phyloP scores from a whole-genome alignment of 2,888 invertebrate genomes.

The Nemurella pictetii region DNA sequence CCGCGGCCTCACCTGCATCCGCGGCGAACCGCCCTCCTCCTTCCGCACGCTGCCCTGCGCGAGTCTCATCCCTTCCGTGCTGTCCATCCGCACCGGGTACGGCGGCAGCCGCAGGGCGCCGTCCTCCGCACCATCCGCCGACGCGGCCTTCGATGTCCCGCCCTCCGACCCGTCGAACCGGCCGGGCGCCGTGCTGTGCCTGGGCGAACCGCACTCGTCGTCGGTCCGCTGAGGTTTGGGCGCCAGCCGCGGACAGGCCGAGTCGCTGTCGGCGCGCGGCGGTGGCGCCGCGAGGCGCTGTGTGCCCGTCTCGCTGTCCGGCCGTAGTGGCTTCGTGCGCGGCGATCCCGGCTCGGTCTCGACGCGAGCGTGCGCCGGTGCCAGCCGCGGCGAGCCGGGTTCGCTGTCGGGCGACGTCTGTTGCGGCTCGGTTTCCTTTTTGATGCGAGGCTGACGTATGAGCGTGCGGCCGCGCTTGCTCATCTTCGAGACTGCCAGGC shows the following conservation, averaged over 20 bases:
- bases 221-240: not conserved
- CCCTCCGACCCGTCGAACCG: not conserved
- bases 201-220: not conserved
- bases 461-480: slow-evolving; percentile 64
- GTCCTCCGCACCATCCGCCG: not conserved
- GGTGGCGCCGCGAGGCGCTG: not conserved
- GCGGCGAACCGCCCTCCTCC: not conserved
- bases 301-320: not conserved
- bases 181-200: slow-evolving; percentile 45
- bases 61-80: not conserved
- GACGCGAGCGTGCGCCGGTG: slow-evolving; percentile 43
- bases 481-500: slow-evolving; percentile 30
- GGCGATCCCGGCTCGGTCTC: slow-evolving; percentile 8
- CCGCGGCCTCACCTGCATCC: not conserved
- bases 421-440: slow-evolving; percentile 62
- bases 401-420: slow-evolving; percentile 53
- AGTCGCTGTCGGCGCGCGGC: not conserved
- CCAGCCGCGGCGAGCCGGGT: slow-evolving; percentile 49
- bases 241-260: not conserved
- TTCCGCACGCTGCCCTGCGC: not conserved
- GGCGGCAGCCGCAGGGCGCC: not conserved
- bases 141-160: not conserved
- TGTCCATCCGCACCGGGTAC: not conserved
- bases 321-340: slow-evolving; percentile 27
- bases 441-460: slow-evolving; percentile 68